Evolutionary conservation across 2,113 vertebrate genomes (phyloP).

Genomic region (Chelonoidis abingdonii): DNA sequence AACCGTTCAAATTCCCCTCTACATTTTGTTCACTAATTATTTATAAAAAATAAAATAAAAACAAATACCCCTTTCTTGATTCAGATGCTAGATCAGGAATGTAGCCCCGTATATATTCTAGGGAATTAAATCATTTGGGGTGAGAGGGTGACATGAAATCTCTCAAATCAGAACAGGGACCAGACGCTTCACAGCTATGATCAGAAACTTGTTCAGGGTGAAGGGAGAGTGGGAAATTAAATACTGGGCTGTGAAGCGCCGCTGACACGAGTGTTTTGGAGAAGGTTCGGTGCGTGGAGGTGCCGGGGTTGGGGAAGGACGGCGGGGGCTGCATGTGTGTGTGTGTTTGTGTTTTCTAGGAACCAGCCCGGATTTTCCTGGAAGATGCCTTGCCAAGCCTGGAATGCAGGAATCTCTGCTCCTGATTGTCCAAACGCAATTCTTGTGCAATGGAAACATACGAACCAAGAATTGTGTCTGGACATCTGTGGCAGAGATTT

Average conservation of each 20-base stretch:
- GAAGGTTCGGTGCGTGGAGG: not conserved
- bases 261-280: not conserved
- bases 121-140: constrained; percentile 21
- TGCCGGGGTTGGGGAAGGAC: not conserved
- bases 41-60: not conserved
- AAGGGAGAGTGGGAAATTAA: not conserved
- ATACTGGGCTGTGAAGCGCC: too few species aligned
- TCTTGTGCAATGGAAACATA: constrained; percentile 91
- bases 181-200: not conserved
- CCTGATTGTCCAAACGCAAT: constrained; percentile 99
- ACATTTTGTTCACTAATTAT: not conserved
- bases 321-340: not conserved
- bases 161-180: constrained; percentile 18
- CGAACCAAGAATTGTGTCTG: constrained; percentile 99
- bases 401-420: constrained; percentile 85
- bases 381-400: constrained; percentile 50
- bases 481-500: constrained; percentile 99
- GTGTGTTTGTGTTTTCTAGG: constrained; percentile 67
- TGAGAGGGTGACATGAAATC: constrained; percentile 22
- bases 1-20: not conserved
- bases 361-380: constrained; percentile 40
- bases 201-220: constrained; percentile 47
- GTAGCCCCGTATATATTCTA: not conserved
- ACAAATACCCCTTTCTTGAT: too few species aligned
- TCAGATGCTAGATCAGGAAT: not conserved